These are phyloP conservation scores for Patella depressa DNA, from an alignment of 2,888 invertebrate species.

Conservation along the genomic window DNA sequence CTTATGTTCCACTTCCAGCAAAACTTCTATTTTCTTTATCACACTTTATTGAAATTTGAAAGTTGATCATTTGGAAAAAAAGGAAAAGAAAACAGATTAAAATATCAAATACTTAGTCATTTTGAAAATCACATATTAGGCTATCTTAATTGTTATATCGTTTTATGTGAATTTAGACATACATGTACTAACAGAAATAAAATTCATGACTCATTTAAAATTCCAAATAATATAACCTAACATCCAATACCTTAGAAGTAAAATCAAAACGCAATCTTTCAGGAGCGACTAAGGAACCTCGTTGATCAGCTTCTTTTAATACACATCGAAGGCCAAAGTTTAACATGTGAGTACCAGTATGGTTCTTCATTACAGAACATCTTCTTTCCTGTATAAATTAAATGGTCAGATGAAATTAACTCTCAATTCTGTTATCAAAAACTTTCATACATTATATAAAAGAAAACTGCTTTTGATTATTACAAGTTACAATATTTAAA, in stretches of 20 bases:
- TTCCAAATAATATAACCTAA: not conserved
- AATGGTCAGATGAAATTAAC: too few relatives aligned
- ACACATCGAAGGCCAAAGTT: constrained; percentile 94
- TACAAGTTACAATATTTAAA: too few relatives aligned
- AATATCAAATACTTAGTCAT: too few relatives aligned
- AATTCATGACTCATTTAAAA: not conserved
- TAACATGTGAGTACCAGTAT: constrained; percentile 96
- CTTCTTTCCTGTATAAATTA: constrained; percentile 77
- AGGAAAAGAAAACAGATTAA: not conserved
- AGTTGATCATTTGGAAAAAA: not conserved
- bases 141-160: too few relatives aligned
- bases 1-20: not conserved
- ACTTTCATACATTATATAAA: not conserved
- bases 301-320: constrained; percentile 91
- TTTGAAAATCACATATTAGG: too few relatives aligned
- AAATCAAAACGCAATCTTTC: constrained; percentile 98
- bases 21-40: not conserved
- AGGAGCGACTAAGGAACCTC: constrained; percentile 96
- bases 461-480: not conserved
- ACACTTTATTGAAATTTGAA: not conserved
- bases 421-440: not conserved
- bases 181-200: too few relatives aligned
- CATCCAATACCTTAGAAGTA: constrained; percentile 71
- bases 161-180: too few relatives aligned
- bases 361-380: constrained; percentile 97